Conservation (phyloP, 1,140 invertebrate genomes). For the Anastrepha ludens region DNA sequence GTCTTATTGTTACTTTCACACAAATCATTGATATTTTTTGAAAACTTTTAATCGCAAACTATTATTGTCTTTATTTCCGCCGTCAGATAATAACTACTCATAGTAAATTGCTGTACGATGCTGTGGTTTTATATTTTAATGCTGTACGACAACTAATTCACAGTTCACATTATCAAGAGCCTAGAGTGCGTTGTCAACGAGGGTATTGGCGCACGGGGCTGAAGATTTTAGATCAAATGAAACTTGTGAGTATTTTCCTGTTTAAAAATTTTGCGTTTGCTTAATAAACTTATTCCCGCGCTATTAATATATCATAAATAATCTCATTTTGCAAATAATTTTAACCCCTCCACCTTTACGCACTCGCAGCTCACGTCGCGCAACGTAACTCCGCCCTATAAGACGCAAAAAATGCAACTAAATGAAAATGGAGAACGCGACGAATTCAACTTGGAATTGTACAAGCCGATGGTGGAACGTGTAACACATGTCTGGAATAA, state of each 20-base stretch:
- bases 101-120: conserved; percentile 80
- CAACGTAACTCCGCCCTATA: conserved; percentile 63
- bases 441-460: conserved; percentile 85
- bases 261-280: neutral
- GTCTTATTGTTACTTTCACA: too few relatives aligned
- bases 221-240: conserved; percentile 66
- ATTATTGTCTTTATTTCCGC: neutral
- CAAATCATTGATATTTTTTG: too few relatives aligned
- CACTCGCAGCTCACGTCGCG: conserved; percentile 60
- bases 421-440: conserved; percentile 82
- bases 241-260: conserved; percentile 57
- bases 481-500: conserved; percentile 70
- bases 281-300: neutral
- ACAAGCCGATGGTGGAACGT: conserved; percentile 74
- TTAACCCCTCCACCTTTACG: neutral
- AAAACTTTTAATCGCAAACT: too few relatives aligned
- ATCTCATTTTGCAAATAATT: neutral
- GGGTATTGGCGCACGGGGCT: conserved; percentile 68
- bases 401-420: conserved; percentile 79
- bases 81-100: conserved; percentile 60
- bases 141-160: conserved; percentile 75
- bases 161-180: conserved; percentile 60
- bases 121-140: conserved; percentile 79
- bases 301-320: neutral
- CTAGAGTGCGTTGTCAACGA: conserved; percentile 62